Percentiles rank a stretch among this genome's conserved stretches.
Conservation (phyloP, 2,113 vertebrate species). For the Lethenteron camtschaticum region DNA sequence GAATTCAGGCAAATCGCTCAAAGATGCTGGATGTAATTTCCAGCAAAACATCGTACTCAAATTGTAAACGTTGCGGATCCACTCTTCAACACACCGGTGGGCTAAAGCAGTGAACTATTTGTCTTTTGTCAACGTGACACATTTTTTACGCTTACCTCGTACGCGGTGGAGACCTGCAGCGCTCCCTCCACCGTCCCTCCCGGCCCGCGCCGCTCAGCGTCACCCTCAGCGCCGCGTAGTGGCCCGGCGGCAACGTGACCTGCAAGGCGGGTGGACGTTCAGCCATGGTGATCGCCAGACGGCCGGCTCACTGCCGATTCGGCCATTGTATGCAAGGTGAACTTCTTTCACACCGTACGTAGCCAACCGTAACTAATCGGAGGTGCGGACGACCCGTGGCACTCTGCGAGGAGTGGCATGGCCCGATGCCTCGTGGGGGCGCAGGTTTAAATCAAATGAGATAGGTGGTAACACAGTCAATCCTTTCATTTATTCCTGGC, state of each 20-base stretch:
- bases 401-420: not conserved
- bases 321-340: not conserved
- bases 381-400: not conserved
- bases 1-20: not conserved
- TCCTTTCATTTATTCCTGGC: no score
- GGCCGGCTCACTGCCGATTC: not conserved
- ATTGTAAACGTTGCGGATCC: not conserved
- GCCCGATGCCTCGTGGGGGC: no score
- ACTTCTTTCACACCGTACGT: not conserved
- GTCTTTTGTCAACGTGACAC: not conserved
- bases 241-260: conserved; percentile 70
- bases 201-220: conserved; percentile 57
- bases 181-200: conserved; percentile 71
- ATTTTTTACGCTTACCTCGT: conserved; percentile 37
- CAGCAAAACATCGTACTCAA: conserved; percentile 12
- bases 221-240: conserved; percentile 72
- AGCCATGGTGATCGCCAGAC: not conserved
- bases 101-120: not conserved
- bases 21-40: not conserved
- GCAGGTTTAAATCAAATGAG: no score
- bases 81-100: not conserved
- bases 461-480: no score
- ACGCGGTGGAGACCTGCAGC: conserved; percentile 82
- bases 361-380: not conserved
- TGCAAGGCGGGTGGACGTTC: conserved; percentile 16